These are phyloP conservation scores for Cottoperca gobio DNA, from an alignment of 2,797 vertebrate genomes.

Conservation along the genomic window DNA sequence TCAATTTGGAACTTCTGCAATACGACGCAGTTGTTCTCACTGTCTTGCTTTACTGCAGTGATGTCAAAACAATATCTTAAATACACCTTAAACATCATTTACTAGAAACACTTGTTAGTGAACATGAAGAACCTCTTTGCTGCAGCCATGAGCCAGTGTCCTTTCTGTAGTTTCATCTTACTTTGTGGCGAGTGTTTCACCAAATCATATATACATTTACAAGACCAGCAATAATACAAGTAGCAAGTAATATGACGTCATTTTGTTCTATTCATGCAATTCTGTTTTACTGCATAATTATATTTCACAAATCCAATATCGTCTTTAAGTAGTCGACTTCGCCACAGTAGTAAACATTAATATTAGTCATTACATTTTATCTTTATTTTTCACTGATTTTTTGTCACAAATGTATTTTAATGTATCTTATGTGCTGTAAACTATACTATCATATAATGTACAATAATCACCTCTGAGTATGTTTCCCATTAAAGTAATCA, in stretches of 20 bases:
- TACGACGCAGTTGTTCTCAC: background rate
- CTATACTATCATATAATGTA: background rate
- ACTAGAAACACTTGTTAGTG: background rate
- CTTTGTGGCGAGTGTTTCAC: background rate
- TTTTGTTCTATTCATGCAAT: background rate
- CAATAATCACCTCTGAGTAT: background rate
- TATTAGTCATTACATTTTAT: background rate
- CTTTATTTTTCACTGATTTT: background rate
- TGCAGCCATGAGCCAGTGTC: background rate
- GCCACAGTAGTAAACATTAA: background rate
- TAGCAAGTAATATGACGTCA: no score
- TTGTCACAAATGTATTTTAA: background rate
- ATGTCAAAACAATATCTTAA: background rate
- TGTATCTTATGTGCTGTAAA: background rate
- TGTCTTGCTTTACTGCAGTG: background rate
- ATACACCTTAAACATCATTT: background rate
- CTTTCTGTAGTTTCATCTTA: background rate
- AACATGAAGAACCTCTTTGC: background rate
- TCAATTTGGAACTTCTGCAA: conserved; percentile 25
- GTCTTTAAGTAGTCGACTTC: background rate
- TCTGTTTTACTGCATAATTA: background rate
- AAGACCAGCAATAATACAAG: background rate
- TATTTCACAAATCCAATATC: background rate
- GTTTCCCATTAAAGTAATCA: background rate
- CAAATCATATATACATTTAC: background rate